These are phyloP conservation scores for Channa argus DNA, from an alignment of 2,113 vertebrate genomes.

Conservation along the genomic window DNA sequence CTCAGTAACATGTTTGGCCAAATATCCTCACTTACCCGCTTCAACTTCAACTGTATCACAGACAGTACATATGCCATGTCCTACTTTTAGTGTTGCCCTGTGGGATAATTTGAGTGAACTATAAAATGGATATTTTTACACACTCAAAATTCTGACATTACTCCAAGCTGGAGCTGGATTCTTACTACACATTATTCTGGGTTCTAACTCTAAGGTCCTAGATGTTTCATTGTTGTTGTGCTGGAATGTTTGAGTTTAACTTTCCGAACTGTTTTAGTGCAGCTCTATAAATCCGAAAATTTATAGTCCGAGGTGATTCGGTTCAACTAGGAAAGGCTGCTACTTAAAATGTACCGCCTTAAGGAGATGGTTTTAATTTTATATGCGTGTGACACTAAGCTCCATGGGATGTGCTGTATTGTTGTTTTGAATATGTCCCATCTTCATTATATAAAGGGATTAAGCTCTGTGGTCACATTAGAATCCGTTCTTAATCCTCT, in stretches of 20 bases:
- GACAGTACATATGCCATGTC: too few species aligned
- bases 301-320: not conserved
- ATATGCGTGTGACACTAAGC: not conserved
- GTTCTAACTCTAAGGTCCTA: not conserved
- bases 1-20: too few species aligned
- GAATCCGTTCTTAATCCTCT: slow-evolving; percentile 53
- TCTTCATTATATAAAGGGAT: slow-evolving; percentile 50
- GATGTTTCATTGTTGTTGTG: not conserved
- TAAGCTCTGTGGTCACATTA: slow-evolving; percentile 48
- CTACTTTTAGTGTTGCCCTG: too few species aligned
- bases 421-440: slow-evolving; percentile 52
- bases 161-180: too few species aligned
- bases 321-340: slow-evolving; percentile 9
- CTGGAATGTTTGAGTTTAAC: not conserved
- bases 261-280: not conserved
- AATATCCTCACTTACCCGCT: too few species aligned
- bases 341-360: slow-evolving; percentile 2
- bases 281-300: too few species aligned
- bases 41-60: too few species aligned
- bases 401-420: slow-evolving; percentile 4
- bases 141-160: too few species aligned
- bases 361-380: not conserved
- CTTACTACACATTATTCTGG: too few species aligned
- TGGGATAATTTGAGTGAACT: too few species aligned
- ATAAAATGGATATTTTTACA: too few species aligned